These are phyloP conservation scores for Calidris pygmaea DNA, from an alignment of 2,113 vertebrate genomes.

Conservation along the genomic window DNA sequence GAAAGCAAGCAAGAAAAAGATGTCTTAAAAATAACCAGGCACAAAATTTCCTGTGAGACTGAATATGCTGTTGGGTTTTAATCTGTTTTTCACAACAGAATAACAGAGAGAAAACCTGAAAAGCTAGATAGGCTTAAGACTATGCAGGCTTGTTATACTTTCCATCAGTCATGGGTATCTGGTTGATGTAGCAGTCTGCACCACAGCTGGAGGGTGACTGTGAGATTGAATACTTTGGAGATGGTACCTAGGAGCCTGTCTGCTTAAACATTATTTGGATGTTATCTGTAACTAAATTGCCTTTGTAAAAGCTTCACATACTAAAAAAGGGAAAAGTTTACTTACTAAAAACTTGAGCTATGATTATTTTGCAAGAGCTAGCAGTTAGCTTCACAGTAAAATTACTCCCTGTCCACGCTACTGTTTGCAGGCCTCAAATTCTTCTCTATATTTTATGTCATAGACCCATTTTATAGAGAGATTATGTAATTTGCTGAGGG, in stretches of 20 bases:
- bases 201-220: background rate
- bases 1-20: background rate
- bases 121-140: background rate
- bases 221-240: background rate
- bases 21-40: background rate
- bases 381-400: background rate
- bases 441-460: background rate
- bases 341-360: background rate
- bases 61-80: background rate
- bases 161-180: background rate
- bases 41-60: background rate
- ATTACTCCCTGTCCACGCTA: background rate
- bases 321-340: background rate
- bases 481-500: background rate
- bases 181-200: background rate
- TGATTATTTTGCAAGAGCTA: background rate
- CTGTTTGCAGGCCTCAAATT: background rate
- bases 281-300: background rate
- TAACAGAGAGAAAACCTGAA: background rate
- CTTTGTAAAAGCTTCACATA: background rate
- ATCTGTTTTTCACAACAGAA: background rate
- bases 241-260: background rate
- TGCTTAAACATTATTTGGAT: background rate
- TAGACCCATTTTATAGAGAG: background rate
- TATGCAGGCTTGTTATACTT: background rate